A percentile compares a stretch with the other conserved stretches of the same genome.
phyloP scores from a whole-genome alignment of 2,888 invertebrate genomes.

The Tenthredo distinguenda region DNA sequence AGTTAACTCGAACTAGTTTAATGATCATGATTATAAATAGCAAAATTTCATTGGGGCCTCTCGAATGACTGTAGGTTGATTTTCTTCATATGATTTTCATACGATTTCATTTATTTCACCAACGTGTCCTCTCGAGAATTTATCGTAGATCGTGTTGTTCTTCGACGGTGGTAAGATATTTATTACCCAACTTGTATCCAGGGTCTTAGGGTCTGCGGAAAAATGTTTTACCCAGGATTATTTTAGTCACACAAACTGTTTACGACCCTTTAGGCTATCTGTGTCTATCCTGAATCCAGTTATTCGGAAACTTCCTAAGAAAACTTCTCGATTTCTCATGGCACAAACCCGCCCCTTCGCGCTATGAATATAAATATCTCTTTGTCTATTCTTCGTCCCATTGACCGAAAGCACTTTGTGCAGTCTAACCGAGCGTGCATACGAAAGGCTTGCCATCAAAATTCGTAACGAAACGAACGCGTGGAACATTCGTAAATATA shows the following conservation, averaged over 20 bases:
- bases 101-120: neutral
- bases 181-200: slow-evolving; percentile 10
- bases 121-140: neutral
- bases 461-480: neutral
- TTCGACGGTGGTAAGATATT: neutral
- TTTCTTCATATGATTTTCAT: neutral
- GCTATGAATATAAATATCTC: slow-evolving; percentile 40
- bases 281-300: slow-evolving; percentile 25
- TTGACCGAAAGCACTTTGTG: slow-evolving; percentile 20
- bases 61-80: neutral
- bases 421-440: slow-evolving; percentile 7
- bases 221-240: slow-evolving; percentile 3
- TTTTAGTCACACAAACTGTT: slow-evolving; percentile 41
- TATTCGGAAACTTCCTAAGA: slow-evolving; percentile 28
- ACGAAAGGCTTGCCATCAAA: neutral
- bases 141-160: neutral
- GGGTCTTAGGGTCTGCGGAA: neutral
- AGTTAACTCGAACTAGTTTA: too few relatives aligned
- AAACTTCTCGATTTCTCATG: slow-evolving; percentile 4
- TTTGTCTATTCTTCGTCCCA: slow-evolving; percentile 19
- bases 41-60: too few relatives aligned
- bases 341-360: neutral
- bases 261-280: slow-evolving; percentile 14
- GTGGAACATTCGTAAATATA: slow-evolving; percentile 2
- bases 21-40: too few relatives aligned